Evolutionary conservation across 2,113 vertebrate species (phyloP).

Genomic region (Natator depressus): DNA sequence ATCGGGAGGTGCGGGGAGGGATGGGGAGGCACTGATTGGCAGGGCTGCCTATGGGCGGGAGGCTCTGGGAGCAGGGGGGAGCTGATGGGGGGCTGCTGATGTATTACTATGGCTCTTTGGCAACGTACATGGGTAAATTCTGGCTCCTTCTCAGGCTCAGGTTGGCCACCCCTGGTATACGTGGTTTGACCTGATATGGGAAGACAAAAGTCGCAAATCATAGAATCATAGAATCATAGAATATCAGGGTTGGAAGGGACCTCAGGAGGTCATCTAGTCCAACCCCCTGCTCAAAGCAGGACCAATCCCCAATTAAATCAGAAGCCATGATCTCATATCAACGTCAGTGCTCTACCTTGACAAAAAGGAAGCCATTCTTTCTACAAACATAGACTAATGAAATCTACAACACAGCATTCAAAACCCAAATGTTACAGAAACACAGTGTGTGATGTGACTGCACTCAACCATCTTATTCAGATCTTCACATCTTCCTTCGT

Average conservation of each 20-base stretch:
- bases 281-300: too few relatives aligned
- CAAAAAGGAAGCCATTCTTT: conserved; percentile 44
- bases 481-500: background rate
- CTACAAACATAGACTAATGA: background rate
- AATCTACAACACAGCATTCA: background rate
- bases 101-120: too few relatives aligned
- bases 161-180: background rate
- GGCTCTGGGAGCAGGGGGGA: too few relatives aligned
- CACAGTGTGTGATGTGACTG: rapidly evolving
- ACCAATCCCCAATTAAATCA: background rate
- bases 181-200: background rate
- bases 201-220: conserved; percentile 1
- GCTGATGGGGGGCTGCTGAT: too few relatives aligned
- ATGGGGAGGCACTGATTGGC: too few relatives aligned
- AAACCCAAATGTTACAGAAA: background rate
- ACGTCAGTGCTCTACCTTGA: conserved; percentile 6
- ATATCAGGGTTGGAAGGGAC: too few relatives aligned
- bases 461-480: background rate
- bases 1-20: too few relatives aligned
- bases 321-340: conserved; percentile 38
- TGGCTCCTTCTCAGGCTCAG: too few relatives aligned
- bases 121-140: too few relatives aligned
- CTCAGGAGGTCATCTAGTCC: too few relatives aligned
- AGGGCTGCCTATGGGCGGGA: too few relatives aligned
- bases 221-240: too few relatives aligned